These are phyloP conservation scores for Acrocephalus kingi DNA, from an alignment of 2,113 vertebrate species.

Conservation along the genomic window DNA sequence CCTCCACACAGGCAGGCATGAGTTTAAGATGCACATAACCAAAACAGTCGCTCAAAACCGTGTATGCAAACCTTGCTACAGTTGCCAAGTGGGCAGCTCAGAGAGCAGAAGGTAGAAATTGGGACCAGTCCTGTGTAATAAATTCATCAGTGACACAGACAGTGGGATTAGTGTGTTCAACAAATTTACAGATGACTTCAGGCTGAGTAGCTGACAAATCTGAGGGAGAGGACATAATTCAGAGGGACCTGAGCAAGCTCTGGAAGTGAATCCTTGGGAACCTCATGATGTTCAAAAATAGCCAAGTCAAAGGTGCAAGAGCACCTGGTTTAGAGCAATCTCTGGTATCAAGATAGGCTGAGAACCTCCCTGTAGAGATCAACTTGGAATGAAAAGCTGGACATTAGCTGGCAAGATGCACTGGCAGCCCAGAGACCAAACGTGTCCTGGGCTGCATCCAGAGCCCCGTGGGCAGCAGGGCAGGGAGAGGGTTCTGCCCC, in stretches of 20 bases:
- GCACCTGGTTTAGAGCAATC: neutral
- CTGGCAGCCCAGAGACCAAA: accelerated
- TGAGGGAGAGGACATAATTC: neutral
- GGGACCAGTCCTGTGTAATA: neutral
- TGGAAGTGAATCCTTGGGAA: neutral
- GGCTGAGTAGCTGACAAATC: neutral
- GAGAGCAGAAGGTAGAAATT: accelerated
- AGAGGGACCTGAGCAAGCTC: neutral
- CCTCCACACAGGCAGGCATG: neutral
- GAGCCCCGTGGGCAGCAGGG: accelerated
- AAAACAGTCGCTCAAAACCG: neutral
- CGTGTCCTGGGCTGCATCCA: accelerated
- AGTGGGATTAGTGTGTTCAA: accelerated
- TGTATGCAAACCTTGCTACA: neutral
- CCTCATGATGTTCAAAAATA: accelerated
- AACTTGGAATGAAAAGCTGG: neutral
- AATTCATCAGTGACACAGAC: neutral
- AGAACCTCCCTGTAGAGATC: neutral
- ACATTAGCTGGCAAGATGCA: accelerated
- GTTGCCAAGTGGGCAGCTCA: neutral
- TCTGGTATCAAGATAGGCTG: too few species aligned
- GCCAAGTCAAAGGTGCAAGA: neutral
- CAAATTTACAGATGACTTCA: neutral
- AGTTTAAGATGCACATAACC: neutral
- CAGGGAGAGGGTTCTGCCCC: neutral